Evolutionary conservation across 2,888 invertebrate species (phyloP).

Genomic region (Melieria picta): DNA sequence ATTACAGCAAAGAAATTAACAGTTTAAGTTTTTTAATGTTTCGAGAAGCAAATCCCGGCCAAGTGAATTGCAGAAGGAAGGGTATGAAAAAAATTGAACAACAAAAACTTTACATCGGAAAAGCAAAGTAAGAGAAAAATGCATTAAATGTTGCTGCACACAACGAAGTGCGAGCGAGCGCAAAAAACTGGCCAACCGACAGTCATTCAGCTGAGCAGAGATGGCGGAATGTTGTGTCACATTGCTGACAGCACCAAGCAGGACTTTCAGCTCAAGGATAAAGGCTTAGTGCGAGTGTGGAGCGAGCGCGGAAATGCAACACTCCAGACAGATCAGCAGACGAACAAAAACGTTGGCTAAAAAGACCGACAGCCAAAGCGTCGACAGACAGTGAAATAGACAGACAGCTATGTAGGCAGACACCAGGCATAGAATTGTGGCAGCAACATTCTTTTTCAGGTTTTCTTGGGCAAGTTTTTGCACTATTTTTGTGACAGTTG

Average conservation of each 20-base stretch:
- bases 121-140: constrained; percentile 10
- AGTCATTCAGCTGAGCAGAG: no score
- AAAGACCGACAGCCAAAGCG: neutral
- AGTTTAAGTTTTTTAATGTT: neutral
- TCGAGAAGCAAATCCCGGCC: neutral
- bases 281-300: no score
- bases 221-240: no score
- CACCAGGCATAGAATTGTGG: neutral
- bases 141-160: no score
- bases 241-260: no score
- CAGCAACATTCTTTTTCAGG: neutral
- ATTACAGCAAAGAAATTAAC: neutral
- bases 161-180: no score
- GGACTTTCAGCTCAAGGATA: no score
- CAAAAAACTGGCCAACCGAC: no score
- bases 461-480: neutral
- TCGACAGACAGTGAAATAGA: constrained; percentile 9
- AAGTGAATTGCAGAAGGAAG: neutral
- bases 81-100: neutral
- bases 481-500: neutral
- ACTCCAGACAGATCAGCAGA: constrained; percentile 11
- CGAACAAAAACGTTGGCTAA: neutral
- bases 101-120: constrained; percentile 28
- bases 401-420: neutral
- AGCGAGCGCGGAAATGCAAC: neutral